Conservation (phyloP, 2,113 vertebrate genomes). For the Heloderma charlesbogerti region DNA sequence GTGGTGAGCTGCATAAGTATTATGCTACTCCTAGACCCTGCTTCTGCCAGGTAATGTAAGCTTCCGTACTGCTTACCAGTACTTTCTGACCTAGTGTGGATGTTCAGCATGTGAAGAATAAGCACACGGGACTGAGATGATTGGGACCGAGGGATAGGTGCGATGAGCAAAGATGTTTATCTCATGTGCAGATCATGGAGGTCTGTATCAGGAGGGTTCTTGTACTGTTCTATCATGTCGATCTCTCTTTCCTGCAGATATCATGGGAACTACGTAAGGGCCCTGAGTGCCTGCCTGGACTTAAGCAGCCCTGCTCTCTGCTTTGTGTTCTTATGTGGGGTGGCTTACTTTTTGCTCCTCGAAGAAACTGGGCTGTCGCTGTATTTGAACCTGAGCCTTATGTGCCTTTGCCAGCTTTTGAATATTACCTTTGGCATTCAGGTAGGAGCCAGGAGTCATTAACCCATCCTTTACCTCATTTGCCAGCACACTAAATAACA, state of each 20-base stretch:
- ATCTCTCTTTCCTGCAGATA: conserved; percentile 53
- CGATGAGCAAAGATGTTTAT: not conserved
- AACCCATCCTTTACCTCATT: not conserved
- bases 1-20: not conserved
- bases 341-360: not conserved
- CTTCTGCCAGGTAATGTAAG: not conserved
- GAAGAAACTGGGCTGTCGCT: not conserved
- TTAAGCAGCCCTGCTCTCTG: not conserved
- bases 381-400: conserved; percentile 16
- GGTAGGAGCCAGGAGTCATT: conserved; percentile 39
- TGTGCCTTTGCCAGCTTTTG: conserved; percentile 53
- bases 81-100: not conserved
- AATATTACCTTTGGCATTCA: conserved; percentile 51
- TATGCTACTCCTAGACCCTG: not conserved
- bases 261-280: conserved; percentile 44
- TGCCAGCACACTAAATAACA: not conserved
- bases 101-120: not conserved
- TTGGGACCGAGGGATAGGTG: not conserved
- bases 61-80: not conserved
- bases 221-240: not conserved
- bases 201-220: not conserved
- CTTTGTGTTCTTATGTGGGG: conserved; percentile 40
- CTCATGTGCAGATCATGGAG: not conserved
- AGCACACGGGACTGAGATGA: not conserved
- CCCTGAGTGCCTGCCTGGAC: conserved; percentile 46